Base-by-base conservation (phyloP, 2,113 vertebrate genomes). In the Cochlearius cochlearius region DNA sequence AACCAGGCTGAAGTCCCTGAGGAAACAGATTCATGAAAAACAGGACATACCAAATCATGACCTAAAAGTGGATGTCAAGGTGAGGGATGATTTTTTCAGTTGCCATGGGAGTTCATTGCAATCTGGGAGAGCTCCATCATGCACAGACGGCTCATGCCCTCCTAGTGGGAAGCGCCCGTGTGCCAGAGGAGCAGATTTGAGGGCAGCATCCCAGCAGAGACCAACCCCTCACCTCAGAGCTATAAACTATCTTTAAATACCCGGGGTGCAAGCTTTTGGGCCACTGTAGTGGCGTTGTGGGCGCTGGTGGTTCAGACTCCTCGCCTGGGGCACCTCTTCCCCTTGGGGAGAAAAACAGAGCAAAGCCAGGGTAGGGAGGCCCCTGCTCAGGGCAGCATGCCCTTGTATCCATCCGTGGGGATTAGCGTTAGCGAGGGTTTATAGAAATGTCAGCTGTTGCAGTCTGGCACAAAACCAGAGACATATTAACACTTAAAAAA, bases 41-140 rank as follows among this genome's bases (percentile, higher is more conserved):
- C 53, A 75, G 79, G 64, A 27, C 83, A 59, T 26, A 53, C 5
- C 49, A 63, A 83, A 77, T 59, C 55, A 25, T 89, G 75, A 86
- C 91, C 93, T 74, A 23, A 91, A 94, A 89, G 56, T 12, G 56
- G 20, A 68, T 91, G 56, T 92, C 89, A 91, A 92, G 93, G 89
- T 81, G 50, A 94, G 41, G 50, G 36, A 67, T 20, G 20, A 11
- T 41, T 86, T 90, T 53, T 56, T 62, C 3, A 0, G 38, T 25
- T 71, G 59, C 52, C 27, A 11, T 62, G 60, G n/a, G 63, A 91
- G 41, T 30, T 50, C 5, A 4, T 16, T 50, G 62, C 59, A 53
- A 12, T 36, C 13, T 86, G 53, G 36, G 49, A 64, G 43, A 82
- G 39, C 39, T 83, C 25, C 1, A 1, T 5, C 15, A 12, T 17